These are phyloP conservation scores for Coranthus polyacanthus DNA, from an alignment of 2,797 vertebrate species.

Conservation along the genomic window DNA sequence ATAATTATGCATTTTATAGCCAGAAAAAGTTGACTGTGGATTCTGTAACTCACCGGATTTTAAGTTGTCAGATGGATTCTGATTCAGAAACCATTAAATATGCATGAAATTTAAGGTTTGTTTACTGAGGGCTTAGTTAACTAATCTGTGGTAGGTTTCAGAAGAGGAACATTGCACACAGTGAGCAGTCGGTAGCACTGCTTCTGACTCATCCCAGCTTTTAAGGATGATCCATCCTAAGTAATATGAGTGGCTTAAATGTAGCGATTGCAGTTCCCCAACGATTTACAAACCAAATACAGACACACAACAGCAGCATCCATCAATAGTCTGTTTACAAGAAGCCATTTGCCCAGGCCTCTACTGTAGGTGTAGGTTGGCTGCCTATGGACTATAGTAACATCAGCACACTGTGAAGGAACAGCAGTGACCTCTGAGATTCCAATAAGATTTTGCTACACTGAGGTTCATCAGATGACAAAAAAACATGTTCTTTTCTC, in stretches of 20 bases:
- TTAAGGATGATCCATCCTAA: not conserved
- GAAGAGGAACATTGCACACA: not conserved
- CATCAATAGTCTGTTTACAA: constrained; percentile 16
- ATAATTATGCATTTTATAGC: not conserved
- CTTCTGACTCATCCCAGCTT: not conserved
- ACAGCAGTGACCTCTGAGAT: not conserved
- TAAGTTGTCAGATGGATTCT: not conserved
- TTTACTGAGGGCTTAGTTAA: not conserved
- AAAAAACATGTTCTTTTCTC: constrained; percentile 19
- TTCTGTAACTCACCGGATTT: not conserved
- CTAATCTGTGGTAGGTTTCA: not conserved
- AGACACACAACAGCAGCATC: not conserved
- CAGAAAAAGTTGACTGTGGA: not conserved
- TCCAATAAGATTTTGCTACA: not conserved
- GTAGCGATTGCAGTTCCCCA: not conserved
- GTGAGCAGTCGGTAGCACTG: not conserved
- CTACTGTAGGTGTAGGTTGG: not conserved
- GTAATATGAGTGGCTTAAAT: not conserved
- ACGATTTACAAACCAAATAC: not conserved
- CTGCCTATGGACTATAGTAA: not conserved
- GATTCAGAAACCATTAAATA: not conserved
- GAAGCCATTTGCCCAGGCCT: not conserved
- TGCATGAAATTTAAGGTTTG: not conserved
- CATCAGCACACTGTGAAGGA: not conserved
- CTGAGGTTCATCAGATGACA: constrained; percentile 4